Percentiles rank a stretch among this genome's conserved stretches.
These are phyloP conservation scores for Eubucco bourcierii DNA, from an alignment of 2,113 vertebrate genomes.

Conservation along the genomic window DNA sequence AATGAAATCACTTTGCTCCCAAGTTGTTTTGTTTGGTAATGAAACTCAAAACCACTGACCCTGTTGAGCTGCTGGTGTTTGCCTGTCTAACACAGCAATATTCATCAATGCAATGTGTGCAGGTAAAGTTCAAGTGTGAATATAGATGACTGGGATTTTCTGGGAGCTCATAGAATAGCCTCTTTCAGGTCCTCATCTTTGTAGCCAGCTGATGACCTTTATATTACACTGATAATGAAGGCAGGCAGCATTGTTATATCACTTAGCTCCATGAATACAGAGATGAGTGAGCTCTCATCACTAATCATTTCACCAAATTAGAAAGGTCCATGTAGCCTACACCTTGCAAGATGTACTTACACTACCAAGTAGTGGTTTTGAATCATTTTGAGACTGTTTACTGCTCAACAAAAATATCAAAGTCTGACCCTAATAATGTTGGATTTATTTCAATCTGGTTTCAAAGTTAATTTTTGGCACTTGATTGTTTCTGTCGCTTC, in stretches of 20 bases:
- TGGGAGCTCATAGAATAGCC: slow-evolving; percentile 55
- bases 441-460: background rate
- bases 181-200: slow-evolving; percentile 53
- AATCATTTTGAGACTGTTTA: background rate
- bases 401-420: background rate
- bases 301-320: slow-evolving; percentile 33
- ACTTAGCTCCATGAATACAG: slow-evolving; percentile 35
- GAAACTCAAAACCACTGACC: slow-evolving; percentile 79
- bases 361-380: background rate
- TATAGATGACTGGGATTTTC: slow-evolving; percentile 78
- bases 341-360: background rate
- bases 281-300: slow-evolving; percentile 66
- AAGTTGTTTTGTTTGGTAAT: slow-evolving; percentile 74
- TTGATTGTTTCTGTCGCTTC: background rate
- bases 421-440: background rate
- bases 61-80: slow-evolving; percentile 80
- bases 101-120: slow-evolving; percentile 72
- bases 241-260: slow-evolving; percentile 49
- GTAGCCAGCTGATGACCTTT: slow-evolving; percentile 69
- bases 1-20: slow-evolving; percentile 81
- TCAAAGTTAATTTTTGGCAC: background rate
- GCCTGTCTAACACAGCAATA: slow-evolving; percentile 69
- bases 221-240: slow-evolving; percentile 48
- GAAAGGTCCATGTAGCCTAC: background rate
- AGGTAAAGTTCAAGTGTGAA: slow-evolving; percentile 81